phyloP scores from a whole-genome alignment of 35 echinoderm and acorn worm species.

The Amphiura filiformis region DNA sequence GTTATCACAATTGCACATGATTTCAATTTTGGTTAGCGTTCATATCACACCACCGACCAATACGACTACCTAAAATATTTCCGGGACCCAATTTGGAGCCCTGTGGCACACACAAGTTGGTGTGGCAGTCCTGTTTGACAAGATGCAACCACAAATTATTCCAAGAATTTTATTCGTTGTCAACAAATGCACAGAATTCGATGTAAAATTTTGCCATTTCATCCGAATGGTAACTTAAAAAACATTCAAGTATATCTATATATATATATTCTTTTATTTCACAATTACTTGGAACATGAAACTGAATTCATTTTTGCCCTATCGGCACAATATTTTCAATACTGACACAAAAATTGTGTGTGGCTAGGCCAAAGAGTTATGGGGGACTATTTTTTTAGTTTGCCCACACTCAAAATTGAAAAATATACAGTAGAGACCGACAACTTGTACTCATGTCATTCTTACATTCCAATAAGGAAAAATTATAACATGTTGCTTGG shows the following conservation, averaged over 20 bases:
- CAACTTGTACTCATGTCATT: too few species aligned
- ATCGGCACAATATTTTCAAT: not conserved
- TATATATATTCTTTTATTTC: not conserved
- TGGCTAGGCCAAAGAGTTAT: not conserved
- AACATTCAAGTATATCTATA: not conserved
- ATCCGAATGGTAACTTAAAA: not conserved
- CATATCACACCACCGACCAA: not conserved
- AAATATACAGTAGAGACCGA: too few species aligned
- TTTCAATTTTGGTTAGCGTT: not conserved
- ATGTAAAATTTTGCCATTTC: not conserved
- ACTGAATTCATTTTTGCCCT: not conserved
- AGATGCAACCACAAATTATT: not conserved
- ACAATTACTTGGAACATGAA: not conserved
- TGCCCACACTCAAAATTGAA: too few species aligned
- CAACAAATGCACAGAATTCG: not conserved
- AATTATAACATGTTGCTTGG: not conserved
- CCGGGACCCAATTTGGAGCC: not conserved
- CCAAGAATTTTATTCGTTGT: not conserved
- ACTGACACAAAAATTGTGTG: not conserved
- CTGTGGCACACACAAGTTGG: constrained; percentile 13
- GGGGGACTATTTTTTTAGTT: not conserved
- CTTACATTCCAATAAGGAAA: not conserved
- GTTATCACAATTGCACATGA: not conserved
- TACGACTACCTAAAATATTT: not conserved
- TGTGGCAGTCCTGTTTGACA: constrained; percentile 10